Evolutionary conservation across 2,113 vertebrate genomes (phyloP).

Genomic region (Apodemus sylvaticus): DNA sequence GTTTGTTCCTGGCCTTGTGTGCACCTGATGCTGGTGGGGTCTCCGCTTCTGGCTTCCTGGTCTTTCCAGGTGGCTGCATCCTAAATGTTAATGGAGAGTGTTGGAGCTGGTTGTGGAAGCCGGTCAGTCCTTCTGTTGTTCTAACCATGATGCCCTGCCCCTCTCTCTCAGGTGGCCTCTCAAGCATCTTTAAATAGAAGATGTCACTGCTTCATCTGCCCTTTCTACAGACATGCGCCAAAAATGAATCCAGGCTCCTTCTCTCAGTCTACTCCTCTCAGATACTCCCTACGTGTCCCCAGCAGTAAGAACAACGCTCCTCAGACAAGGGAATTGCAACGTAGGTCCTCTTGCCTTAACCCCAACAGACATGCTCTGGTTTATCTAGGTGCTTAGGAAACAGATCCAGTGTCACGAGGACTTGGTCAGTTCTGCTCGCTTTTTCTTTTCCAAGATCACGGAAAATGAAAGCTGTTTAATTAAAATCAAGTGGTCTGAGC

Average conservation of each 20-base stretch:
- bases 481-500: conserved; percentile 78
- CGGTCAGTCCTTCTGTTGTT: conserved; percentile 6
- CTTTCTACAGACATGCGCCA: conserved; percentile 8
- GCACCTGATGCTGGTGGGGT: not conserved
- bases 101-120: not conserved
- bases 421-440: conserved; percentile 49
- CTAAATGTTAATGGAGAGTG: not conserved
- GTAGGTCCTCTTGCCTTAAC: not conserved
- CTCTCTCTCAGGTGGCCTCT: conserved; percentile 21
- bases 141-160: not conserved
- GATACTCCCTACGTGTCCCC: not conserved
- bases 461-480: conserved; percentile 71
- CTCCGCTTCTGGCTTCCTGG: not conserved
- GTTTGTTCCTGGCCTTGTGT: not conserved
- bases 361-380: not conserved
- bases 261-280: not conserved
- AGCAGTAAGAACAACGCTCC: not conserved
- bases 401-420: conserved; percentile 11
- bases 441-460: conserved; percentile 73
- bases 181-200: conserved; percentile 61
- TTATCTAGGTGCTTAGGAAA: conserved; percentile 46
- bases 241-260: not conserved
- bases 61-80: not conserved
- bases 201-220: not conserved
- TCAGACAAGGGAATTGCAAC: not conserved